Evolutionary conservation across 2,797 vertebrate genomes (phyloP), one percentile per base, ranked within the genome.

Genomic region (Pangasius sanitwongsei): DNA sequence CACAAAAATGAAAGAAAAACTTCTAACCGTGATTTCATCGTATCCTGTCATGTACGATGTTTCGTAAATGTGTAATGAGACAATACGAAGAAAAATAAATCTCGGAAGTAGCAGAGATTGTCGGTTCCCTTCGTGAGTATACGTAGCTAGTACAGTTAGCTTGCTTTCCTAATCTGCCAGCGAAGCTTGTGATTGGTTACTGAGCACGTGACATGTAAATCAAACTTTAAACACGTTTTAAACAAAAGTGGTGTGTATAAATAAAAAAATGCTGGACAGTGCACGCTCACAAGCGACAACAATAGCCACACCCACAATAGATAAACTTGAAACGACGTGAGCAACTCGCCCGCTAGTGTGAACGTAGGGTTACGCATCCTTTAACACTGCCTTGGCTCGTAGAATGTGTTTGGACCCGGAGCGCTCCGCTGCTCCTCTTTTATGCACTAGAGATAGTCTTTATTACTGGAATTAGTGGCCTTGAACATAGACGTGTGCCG

Each of bases 401-500:
- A 93, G 92, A 95, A 94, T 94, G 94, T 95, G 90, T 93, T 92
- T 88, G 87, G 93, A 93, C 89, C 83, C 90, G 69, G 89, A 89
- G 92, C 83, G 84, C 86, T 88, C 69, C 6, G 86, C 87, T 88
- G 86, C 92, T 94, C 91, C 87, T 85, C 87, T 90, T 93, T 93
- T 93, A 91, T 96, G 95, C 95, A 96, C 95, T 95, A 95, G 92
- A 92, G 91, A 92, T 93, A 91, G 91, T 95, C 93, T 92, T 88
- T 91, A 93, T 90, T 94, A 92, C 94, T 94, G 93, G 92, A 95
- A 93, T 89, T 92, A 94, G 95, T 95, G 95, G 95, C 95, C 95
- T 96, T 96, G 91, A 89, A 91, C 90, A 92, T 93, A 89, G 65
- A 91, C 91, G 57, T 90, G 88, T 92, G 88, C 88, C n/a, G n/a